A percentile compares a stretch with the other conserved stretches of the same genome.
Conservation (phyloP, 2,797 vertebrate species). For the Halcyon smyrnensis region DNA sequence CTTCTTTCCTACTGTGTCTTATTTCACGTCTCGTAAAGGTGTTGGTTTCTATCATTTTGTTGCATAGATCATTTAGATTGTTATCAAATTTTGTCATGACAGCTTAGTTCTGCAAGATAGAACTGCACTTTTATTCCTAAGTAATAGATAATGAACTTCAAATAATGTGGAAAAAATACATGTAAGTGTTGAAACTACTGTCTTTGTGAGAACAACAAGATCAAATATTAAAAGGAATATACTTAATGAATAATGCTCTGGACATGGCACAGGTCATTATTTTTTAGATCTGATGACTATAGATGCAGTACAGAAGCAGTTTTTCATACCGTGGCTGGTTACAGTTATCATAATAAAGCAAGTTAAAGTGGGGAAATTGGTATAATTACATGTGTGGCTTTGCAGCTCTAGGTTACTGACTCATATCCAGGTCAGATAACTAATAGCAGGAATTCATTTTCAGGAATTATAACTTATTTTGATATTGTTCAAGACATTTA, state of each 20-base stretch:
- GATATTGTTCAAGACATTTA: not conserved
- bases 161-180: not conserved
- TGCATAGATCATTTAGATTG: conserved; percentile 11
- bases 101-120: conserved; percentile 14
- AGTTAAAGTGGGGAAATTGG: conserved; percentile 45
- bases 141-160: not conserved
- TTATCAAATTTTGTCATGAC: not conserved
- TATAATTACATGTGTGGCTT: conserved; percentile 2
- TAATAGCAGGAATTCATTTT: not conserved
- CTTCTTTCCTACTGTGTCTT: conserved; percentile 65
- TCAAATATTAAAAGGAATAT: not conserved
- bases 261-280: not conserved
- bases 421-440: conserved; percentile 22
- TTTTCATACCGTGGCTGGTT: conserved; percentile 14
- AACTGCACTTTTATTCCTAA: conserved; percentile 8
- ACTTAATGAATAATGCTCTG: not conserved
- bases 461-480: not conserved
- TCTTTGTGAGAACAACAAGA: not conserved
- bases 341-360: conserved; percentile 38
- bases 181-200: not conserved
- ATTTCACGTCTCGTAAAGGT: conserved; percentile 51
- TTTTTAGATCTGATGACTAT: not conserved
- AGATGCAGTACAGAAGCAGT: not conserved
- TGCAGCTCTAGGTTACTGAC: conserved; percentile 30
- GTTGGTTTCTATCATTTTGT: conserved; percentile 21